These are phyloP conservation scores for Andrena camellia DNA, from an alignment of 2,888 invertebrate genomes.

Conservation along the genomic window DNA sequence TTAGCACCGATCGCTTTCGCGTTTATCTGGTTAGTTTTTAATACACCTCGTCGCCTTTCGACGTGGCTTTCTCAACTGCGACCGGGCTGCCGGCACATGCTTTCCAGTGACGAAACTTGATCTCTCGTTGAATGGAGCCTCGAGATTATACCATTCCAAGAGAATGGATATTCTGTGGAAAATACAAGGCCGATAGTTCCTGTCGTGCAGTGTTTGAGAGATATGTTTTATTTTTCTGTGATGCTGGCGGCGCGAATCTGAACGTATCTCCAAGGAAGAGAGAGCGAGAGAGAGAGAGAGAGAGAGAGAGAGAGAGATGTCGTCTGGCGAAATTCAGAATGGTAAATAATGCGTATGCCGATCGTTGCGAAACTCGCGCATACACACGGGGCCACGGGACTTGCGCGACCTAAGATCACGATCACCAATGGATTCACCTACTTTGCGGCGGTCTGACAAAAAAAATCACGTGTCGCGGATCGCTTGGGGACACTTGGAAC, in stretches of 20 bases:
- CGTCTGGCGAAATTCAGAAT: slow-evolving; percentile 23
- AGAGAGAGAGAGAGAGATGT: neutral
- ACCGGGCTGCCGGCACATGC: too few species aligned
- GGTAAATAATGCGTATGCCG: slow-evolving; percentile 48
- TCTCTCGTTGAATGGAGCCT: neutral
- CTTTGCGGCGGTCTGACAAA: slow-evolving; percentile 33
- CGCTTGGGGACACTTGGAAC: slow-evolving; percentile 20
- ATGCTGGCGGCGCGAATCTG: neutral
- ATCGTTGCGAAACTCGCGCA: slow-evolving; percentile 51
- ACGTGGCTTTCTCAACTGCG: neutral
- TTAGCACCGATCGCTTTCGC: slow-evolving; percentile 16
- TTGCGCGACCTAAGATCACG: slow-evolving; percentile 15
- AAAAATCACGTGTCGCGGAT: slow-evolving; percentile 30
- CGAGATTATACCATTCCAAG: too few species aligned
- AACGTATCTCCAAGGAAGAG: slow-evolving; percentile 26
- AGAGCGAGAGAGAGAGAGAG: neutral
- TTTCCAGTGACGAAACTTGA: neutral
- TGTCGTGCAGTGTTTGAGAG: neutral
- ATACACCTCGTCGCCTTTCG: neutral
- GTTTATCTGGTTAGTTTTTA: neutral
- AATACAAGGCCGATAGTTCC: too few species aligned
- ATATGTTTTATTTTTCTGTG: neutral
- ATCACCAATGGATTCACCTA: slow-evolving; percentile 57
- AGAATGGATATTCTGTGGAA: too few species aligned
- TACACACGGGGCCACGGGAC: slow-evolving; percentile 1